Evolutionary conservation across 1,140 invertebrate genomes (phyloP), one percentile per base, ranked within the genome.

Genomic region (Anoplolepis gracilipes): DNA sequence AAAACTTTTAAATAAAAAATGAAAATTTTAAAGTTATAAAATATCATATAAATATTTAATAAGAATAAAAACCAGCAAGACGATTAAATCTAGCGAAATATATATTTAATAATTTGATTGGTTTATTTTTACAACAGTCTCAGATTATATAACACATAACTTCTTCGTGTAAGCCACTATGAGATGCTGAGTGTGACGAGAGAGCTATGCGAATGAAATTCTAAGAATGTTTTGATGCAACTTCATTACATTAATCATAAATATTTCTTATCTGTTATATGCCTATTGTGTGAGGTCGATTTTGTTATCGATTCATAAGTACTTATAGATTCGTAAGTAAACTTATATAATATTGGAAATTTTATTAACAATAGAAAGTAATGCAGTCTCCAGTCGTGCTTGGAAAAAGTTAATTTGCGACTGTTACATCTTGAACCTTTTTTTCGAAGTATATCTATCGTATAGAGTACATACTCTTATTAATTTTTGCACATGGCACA

Each of bases 401-500:
- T 61, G 25, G 46, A 19, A 81, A 59, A 7, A 33, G 70, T 81
- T 46, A 30, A 19, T 70, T 81, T 33, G 30, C 62, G n/a, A 79
- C 13, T 78, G 25, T 53, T 69, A 25, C 11, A 78, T n/a, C 7
- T 49, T 42, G 7, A 36, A 22, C 53, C 16, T 39, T 77, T 28
- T 61, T 6, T 53, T 49, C 7, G 7, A 82, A 28, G 16, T 49
- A 19, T 19, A 49, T 49, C 1, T 59, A 46, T 78, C 11, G 16
- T 25, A 64, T 33, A n/a, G n/a, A n/a, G n/a, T n/a, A n/a, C n/a
- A 8, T 59, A 39, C 6, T 30, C 19, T 42, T 39, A 84, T 30
- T 49, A 78, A 88, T 55, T 75, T 30, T 84, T 61, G 28, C 70
- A 84, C 61, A 89, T 89, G 87, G 84, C 87, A 87, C 88, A 62